These are phyloP conservation scores for Nanorana parkeri DNA, from an alignment of 2,113 vertebrate genomes.

Conservation along the genomic window DNA sequence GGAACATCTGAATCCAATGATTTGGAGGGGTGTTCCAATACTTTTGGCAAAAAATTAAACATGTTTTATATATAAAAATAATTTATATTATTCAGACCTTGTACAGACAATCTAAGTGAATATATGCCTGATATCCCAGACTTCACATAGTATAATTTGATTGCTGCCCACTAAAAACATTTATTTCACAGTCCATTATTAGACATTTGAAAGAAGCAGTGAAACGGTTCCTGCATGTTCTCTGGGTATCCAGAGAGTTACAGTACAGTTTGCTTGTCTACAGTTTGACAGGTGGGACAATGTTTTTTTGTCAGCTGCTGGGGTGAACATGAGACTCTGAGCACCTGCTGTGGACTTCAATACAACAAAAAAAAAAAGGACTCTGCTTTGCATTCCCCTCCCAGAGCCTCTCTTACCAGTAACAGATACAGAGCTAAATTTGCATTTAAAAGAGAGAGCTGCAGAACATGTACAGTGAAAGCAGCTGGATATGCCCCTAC, in stretches of 20 bases:
- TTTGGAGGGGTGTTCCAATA: too few species aligned
- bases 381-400: slow-evolving; percentile 7
- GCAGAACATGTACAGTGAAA: slow-evolving; percentile 4
- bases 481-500: slow-evolving; percentile 14
- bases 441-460: slow-evolving; percentile 31
- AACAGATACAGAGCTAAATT: slow-evolving; percentile 15
- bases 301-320: slow-evolving; percentile 40
- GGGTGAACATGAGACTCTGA: slow-evolving; percentile 30
- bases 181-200: background rate
- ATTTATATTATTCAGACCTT: too few species aligned
- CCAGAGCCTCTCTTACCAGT: slow-evolving; percentile 5
- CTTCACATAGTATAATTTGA: too few species aligned
- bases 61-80: too few species aligned
- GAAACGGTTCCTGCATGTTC: background rate
- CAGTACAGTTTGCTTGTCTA: slow-evolving; percentile 25
- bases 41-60: too few species aligned
- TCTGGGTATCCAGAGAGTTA: background rate
- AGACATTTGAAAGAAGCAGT: background rate
- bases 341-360: slow-evolving; percentile 43
- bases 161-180: too few species aligned
- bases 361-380: slow-evolving; percentile 12
- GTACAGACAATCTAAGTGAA: too few species aligned
- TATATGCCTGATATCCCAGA: too few species aligned
- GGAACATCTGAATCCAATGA: too few species aligned
- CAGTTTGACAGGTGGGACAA: slow-evolving; percentile 37